These are phyloP conservation scores for Sipha flava DNA, from an alignment of 1,140 invertebrate species.

Conservation along the genomic window DNA sequence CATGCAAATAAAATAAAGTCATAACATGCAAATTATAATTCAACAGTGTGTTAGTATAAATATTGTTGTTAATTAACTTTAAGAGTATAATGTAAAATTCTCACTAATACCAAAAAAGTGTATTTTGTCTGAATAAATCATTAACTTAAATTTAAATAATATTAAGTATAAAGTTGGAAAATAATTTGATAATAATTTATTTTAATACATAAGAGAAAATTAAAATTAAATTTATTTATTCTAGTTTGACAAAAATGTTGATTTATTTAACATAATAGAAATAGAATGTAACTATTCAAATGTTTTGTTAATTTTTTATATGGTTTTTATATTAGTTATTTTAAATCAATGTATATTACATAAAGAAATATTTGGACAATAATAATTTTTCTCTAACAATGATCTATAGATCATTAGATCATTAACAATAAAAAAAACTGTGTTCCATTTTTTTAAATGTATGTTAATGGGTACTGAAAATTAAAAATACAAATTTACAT, in stretches of 20 bases:
- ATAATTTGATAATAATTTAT: too few relatives aligned
- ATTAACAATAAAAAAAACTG: too few relatives aligned
- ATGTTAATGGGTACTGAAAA: not conserved
- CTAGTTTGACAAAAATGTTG: too few relatives aligned
- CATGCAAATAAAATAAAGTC: conserved; percentile 17
- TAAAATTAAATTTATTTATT: too few relatives aligned
- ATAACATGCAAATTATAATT: conserved; percentile 21
- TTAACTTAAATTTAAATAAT: not conserved
- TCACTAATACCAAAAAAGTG: not conserved
- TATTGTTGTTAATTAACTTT: not conserved
- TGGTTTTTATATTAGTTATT: not conserved
- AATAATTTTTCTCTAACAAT: too few relatives aligned
- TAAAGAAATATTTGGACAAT: not conserved
- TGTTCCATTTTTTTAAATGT: not conserved
- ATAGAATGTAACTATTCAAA: conserved; percentile 9
- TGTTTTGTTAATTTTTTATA: not conserved
- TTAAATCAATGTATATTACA: not conserved
- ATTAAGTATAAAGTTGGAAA: not conserved
- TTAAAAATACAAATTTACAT: not conserved
- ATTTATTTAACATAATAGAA: too few relatives aligned
- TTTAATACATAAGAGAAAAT: too few relatives aligned
- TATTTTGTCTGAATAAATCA: not conserved
- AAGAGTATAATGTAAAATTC: not conserved
- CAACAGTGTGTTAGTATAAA: conserved; percentile 1
- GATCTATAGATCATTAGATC: too few relatives aligned